Conservation (phyloP, 2,888 invertebrate genomes). For the Clunio marinus region DNA sequence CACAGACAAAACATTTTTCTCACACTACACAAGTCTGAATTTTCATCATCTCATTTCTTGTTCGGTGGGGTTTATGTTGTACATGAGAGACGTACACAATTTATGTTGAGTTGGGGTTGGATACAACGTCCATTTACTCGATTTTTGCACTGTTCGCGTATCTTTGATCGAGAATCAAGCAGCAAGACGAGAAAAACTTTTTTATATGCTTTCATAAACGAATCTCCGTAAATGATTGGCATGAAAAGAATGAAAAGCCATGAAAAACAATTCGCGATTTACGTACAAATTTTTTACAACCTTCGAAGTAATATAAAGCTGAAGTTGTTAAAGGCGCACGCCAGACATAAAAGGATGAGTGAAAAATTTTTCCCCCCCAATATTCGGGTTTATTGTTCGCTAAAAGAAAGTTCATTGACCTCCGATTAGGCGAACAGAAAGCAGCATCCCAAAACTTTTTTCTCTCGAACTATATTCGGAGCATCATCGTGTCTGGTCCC, state of each 20-base stretch:
- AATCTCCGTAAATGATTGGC: not conserved
- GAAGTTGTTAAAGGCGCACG: not conserved
- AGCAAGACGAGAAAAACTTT: not conserved
- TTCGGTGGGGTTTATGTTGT: not conserved
- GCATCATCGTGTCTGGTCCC: constrained; percentile 2
- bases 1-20: constrained; percentile 27
- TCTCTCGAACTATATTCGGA: not conserved
- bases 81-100: constrained; percentile 20
- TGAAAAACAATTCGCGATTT: not conserved
- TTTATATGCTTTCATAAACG: not conserved
- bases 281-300: not conserved
- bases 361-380: not conserved
- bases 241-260: not conserved
- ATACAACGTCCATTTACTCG: constrained; percentile 23
- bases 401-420: not conserved
- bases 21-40: not conserved
- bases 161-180: constrained; percentile 9
- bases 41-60: not conserved
- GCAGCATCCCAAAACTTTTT: constrained; percentile 17
- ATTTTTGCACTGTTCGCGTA: not conserved
- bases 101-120: constrained; percentile 31
- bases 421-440: constrained; percentile 1
- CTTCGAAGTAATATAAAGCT: not conserved
- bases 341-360: not conserved
- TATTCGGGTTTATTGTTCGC: not conserved